Percentiles rank a stretch among this genome's conserved stretches.
Evolutionary conservation across 2,888 invertebrate species (phyloP).

Genomic region (Ellobium chinense): DNA sequence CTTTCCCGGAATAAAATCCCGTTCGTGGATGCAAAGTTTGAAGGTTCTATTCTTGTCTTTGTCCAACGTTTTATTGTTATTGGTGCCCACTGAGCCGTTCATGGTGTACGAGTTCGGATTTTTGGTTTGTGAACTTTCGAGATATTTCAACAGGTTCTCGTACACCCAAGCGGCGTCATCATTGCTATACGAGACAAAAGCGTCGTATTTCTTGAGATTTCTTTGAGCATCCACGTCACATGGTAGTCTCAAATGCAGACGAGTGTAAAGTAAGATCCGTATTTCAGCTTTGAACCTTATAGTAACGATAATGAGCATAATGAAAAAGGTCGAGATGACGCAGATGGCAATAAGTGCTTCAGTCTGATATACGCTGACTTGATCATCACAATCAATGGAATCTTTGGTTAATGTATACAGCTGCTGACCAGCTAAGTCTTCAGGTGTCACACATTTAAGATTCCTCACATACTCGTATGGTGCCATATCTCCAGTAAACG

Average conservation of each 20-base stretch:
- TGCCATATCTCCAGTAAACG: conserved; percentile 21
- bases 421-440: conserved; percentile 39
- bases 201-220: conserved; percentile 83
- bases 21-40: conserved; percentile 66
- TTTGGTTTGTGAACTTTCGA: conserved; percentile 83
- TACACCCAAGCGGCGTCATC: conserved; percentile 93
- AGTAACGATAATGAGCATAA: conserved; percentile 39
- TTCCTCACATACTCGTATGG: conserved; percentile 52
- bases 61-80: background rate
- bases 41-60: conserved; percentile 29
- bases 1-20: conserved; percentile 67
- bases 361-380: background rate
- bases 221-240: conserved; percentile 48
- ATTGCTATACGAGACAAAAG: conserved; percentile 93
- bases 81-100: background rate
- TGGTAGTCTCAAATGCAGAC: conserved; percentile 67
- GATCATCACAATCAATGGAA: conserved; percentile 42
- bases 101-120: too few relatives aligned
- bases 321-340: conserved; percentile 26
- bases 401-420: conserved; percentile 45
- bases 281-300: conserved; percentile 52
- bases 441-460: conserved; percentile 54
- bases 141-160: conserved; percentile 88
- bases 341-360: conserved; percentile 33
- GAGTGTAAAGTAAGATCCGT: conserved; percentile 62